These are phyloP conservation scores for Benitochromis conjunctus DNA, from an alignment of 2,113 vertebrate species.

Conservation along the genomic window DNA sequence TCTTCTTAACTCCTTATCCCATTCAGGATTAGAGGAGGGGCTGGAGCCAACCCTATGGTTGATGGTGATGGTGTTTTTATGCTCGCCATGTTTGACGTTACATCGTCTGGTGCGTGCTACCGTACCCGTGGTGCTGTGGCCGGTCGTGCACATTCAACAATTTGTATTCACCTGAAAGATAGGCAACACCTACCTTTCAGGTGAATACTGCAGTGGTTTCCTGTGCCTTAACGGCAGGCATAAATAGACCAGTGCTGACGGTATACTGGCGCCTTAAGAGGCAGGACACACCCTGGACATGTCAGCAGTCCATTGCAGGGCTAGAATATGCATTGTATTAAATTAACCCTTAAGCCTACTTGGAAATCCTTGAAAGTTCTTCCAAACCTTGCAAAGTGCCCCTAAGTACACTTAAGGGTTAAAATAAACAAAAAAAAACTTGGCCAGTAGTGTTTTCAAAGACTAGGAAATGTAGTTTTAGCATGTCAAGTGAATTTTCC, in stretches of 20 bases:
- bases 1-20: background rate
- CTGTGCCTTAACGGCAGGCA: rapidly evolving
- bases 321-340: background rate
- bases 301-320: background rate
- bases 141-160: background rate
- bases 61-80: background rate
- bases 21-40: background rate
- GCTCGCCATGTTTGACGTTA: background rate
- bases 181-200: background rate
- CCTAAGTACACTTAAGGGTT: too few species aligned
- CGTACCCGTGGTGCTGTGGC: background rate
- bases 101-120: background rate
- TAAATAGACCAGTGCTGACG: background rate
- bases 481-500: background rate
- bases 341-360: too few species aligned
- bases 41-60: background rate
- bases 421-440: background rate
- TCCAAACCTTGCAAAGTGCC: too few species aligned
- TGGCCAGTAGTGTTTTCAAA: background rate
- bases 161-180: background rate
- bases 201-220: background rate
- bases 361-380: too few species aligned
- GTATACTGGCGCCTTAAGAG: background rate
- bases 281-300: background rate
- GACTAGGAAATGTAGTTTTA: background rate